phyloP scores from a whole-genome alignment of 2,113 vertebrate species.

The Larimichthys polyactis region DNA sequence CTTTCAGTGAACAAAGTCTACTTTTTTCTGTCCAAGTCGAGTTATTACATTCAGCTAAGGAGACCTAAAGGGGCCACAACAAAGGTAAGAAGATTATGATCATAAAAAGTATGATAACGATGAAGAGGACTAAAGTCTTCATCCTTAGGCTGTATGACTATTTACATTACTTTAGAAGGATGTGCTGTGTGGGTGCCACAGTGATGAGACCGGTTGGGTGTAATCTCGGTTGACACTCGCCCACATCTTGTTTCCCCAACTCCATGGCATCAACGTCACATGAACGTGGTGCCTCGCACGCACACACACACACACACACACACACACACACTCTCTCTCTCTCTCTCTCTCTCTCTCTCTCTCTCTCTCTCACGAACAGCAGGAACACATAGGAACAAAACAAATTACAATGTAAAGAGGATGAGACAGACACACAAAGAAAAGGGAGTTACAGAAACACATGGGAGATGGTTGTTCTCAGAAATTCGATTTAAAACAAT shows the following conservation, averaged over 20 bases:
- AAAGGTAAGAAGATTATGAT: constrained; percentile 46
- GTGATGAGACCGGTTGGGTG: constrained; percentile 63
- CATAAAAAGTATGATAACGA: constrained; percentile 49
- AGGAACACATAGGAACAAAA: constrained; percentile 32
- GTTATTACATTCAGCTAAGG: constrained; percentile 29
- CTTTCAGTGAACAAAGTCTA: constrained; percentile 6
- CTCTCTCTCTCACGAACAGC: constrained; percentile 11
- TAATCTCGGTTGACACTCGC: constrained; percentile 76
- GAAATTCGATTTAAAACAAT: constrained; percentile 28
- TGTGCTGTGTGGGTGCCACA: constrained; percentile 66
- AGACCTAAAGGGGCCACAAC: constrained; percentile 19
- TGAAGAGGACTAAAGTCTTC: constrained; percentile 49
- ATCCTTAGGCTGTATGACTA: constrained; percentile 67
- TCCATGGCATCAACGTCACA: constrained; percentile 34
- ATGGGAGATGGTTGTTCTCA: constrained; percentile 23
- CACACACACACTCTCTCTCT: not conserved
- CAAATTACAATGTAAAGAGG: constrained; percentile 45
- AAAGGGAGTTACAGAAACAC: constrained; percentile 30
- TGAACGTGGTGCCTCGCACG: not conserved
- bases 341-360: not conserved
- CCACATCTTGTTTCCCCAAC: constrained; percentile 65
- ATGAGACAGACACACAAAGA: constrained; percentile 16
- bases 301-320: constrained; percentile 11
- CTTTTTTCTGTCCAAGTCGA: not conserved
- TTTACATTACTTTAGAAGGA: constrained; percentile 69